Percentiles rank a stretch among this genome's conserved stretches.
phyloP scores from a whole-genome alignment of 2,888 invertebrate species.

The Eupithecia exiguata region DNA sequence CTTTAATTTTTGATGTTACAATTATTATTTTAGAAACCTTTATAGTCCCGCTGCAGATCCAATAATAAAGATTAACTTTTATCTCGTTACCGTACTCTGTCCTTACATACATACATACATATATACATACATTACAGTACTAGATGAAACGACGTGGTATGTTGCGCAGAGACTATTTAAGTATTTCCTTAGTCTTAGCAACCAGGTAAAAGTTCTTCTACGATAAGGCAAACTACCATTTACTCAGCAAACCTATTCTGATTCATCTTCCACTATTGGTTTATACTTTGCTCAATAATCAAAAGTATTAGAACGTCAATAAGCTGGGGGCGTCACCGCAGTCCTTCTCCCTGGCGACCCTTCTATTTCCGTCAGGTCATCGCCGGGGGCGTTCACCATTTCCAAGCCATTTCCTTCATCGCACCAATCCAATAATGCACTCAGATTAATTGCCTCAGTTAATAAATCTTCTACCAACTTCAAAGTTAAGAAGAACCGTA shows the following conservation, averaged over 20 bases:
- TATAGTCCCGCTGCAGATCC: not conserved
- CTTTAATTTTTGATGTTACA: not conserved
- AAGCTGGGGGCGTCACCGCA: conserved; percentile 41
- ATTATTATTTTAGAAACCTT: not conserved
- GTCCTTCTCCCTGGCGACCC: conserved; percentile 49
- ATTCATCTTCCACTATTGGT: not conserved
- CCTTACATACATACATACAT: too few species aligned
- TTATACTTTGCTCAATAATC: conserved; percentile 4
- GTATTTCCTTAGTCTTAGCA: too few species aligned
- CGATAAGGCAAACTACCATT: not conserved
- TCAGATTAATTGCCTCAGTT: conserved; percentile 40
- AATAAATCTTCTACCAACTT: conserved; percentile 7
- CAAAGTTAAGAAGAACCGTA: conserved; percentile 4
- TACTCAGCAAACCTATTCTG: not conserved
- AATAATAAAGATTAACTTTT: not conserved
- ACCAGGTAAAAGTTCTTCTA: too few species aligned
- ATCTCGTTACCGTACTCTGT: not conserved
- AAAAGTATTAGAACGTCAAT: conserved; percentile 30
- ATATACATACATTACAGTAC: too few species aligned
- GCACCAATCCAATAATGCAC: conserved; percentile 58
- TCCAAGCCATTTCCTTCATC: conserved; percentile 69
- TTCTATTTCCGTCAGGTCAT: conserved; percentile 74
- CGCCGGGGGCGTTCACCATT: conserved; percentile 76
- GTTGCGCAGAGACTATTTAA: too few species aligned
- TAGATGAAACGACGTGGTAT: too few species aligned